A percentile compares a stretch with the other conserved stretches of the same genome.
Evolutionary conservation across 1,140 invertebrate species (phyloP).

Genomic region (Lepidostoma basale): DNA sequence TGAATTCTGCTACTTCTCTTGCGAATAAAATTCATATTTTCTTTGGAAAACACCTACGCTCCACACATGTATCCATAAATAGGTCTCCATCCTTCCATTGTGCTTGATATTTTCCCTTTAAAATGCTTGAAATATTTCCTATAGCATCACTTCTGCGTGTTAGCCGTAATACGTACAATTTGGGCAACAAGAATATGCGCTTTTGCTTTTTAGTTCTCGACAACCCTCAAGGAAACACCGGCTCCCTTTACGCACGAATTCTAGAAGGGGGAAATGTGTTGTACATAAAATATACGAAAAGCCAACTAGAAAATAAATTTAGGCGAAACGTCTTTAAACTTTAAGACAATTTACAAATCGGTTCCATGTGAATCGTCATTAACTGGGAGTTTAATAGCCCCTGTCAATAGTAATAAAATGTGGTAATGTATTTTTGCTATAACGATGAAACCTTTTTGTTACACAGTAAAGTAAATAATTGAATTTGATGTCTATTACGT

Average conservation of each 20-base stretch:
- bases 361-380: conserved; percentile 35
- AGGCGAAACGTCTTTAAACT: conserved; percentile 45
- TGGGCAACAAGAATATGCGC: conserved; percentile 23
- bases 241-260: conserved; percentile 28
- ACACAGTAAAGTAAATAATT: conserved; percentile 13
- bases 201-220: conserved; percentile 33
- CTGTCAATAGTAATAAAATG: conserved; percentile 32
- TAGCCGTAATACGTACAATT: not conserved
- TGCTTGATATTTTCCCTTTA: not conserved
- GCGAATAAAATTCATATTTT: no score
- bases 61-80: not conserved
- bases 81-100: not conserved
- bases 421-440: conserved; percentile 23
- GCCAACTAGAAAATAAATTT: conserved; percentile 43
- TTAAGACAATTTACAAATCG: conserved; percentile 45
- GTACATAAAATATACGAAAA: conserved; percentile 36
- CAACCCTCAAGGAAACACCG: conserved; percentile 28
- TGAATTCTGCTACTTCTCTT: no score
- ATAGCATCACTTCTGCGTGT: conserved; percentile 17
- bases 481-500: conserved; percentile 10
- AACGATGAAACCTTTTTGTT: conserved; percentile 16
- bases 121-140: not conserved
- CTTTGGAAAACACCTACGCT: not conserved
- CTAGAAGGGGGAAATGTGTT: conserved; percentile 20
- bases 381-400: conserved; percentile 36